phyloP scores from a whole-genome alignment of 2,797 vertebrate species.

The Poecile montanus region DNA sequence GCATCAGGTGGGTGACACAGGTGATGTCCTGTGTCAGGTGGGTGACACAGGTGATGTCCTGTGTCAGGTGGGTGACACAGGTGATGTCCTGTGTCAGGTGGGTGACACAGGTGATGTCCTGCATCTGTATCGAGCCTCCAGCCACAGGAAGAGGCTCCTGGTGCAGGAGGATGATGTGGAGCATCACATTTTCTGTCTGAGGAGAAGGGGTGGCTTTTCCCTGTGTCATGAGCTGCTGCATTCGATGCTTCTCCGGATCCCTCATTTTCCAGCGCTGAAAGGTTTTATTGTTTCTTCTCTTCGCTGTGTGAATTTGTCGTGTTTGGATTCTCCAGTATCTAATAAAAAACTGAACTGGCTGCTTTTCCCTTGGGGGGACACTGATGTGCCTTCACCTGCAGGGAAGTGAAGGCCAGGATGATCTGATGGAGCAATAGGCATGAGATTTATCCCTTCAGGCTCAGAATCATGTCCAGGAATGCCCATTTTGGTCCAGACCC shows the following conservation, averaged over 20 bases:
- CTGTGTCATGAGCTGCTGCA: accelerated
- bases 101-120: not conserved
- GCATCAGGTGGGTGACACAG: no score
- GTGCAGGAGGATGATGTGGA: not conserved
- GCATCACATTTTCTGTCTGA: accelerated
- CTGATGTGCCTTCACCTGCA: not conserved
- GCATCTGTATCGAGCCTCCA: accelerated
- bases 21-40: no score
- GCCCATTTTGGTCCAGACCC: not conserved
- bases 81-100: accelerated
- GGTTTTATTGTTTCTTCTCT: not conserved
- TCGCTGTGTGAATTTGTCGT: accelerated
- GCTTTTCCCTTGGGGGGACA: not conserved
- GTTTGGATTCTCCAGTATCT: not conserved
- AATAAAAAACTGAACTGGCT: not conserved
- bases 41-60: no score
- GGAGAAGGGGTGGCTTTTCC: not conserved
- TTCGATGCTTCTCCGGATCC: accelerated
- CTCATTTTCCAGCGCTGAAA: not conserved
- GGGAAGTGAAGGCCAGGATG: not conserved
- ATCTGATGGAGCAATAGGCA: not conserved
- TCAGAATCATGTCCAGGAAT: not conserved
- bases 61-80: no score
- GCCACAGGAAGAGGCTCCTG: accelerated
- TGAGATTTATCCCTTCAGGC: not conserved